A percentile compares a stretch with the other conserved stretches of the same genome.
Evolutionary conservation across 2,113 vertebrate genomes (phyloP).

Genomic region (Athene cunicularia): DNA sequence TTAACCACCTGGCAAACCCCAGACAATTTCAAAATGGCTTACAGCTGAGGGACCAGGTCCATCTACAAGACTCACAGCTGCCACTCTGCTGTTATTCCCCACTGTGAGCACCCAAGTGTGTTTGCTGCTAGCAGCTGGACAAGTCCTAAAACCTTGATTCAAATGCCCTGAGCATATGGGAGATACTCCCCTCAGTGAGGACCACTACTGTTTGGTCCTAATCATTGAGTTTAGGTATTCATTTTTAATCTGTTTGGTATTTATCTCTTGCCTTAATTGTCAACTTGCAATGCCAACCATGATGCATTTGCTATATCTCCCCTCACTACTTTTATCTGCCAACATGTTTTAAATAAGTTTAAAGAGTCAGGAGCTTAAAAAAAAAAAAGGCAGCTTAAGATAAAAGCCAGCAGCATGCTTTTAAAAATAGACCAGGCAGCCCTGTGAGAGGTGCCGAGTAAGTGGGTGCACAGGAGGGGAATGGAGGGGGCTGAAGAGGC

Average conservation of each 20-base stretch:
- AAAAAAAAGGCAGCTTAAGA: slow-evolving; percentile 12
- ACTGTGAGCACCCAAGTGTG: not conserved
- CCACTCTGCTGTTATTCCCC: not conserved
- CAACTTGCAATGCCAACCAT: not conserved
- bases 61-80: not conserved
- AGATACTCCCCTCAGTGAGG: not conserved
- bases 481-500: not conserved
- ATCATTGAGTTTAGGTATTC: not conserved
- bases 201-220: not conserved
- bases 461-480: not conserved
- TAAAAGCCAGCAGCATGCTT: slow-evolving; percentile 56
- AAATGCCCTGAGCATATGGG: not conserved
- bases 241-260: not conserved
- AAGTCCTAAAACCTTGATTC: not conserved
- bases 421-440: slow-evolving; percentile 66
- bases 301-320: not conserved
- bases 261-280: not conserved
- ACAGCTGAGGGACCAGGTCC: not conserved
- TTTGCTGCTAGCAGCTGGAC: not conserved
- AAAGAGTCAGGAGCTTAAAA: not conserved
- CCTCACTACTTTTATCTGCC: not conserved
- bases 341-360: slow-evolving; percentile 22
- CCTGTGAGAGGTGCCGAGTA: not conserved
- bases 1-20: not conserved
- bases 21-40: not conserved